Conservation (phyloP, 2,113 vertebrate species). For the Bothrops jararaca region DNA sequence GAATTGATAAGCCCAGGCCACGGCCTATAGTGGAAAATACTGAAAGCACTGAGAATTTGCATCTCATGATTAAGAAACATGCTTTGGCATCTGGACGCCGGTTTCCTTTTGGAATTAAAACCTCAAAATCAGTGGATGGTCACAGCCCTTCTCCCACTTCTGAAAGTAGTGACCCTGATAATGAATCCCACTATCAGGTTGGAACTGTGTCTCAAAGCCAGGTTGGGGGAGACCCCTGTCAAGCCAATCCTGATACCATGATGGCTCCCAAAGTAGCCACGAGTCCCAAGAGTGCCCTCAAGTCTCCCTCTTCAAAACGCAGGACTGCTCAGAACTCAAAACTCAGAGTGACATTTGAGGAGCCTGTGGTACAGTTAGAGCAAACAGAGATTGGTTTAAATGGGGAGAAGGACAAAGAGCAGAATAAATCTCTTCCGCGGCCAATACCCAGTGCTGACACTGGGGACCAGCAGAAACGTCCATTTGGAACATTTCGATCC, state of each 20-base stretch:
- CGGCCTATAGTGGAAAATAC: constrained; percentile 83
- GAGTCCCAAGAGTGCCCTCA: constrained; percentile 97
- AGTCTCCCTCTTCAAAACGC: constrained; percentile 93
- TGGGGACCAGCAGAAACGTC: constrained; percentile 77
- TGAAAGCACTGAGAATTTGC: constrained; percentile 75
- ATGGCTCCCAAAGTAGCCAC: constrained; percentile 80
- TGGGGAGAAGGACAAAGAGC: constrained; percentile 79
- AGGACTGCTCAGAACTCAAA: constrained; percentile 92
- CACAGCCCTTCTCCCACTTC: constrained; percentile 87
- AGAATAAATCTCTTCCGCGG: constrained; percentile 56
- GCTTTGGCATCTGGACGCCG: constrained; percentile 75
- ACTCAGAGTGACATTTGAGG: constrained; percentile 95
- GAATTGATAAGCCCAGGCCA: constrained; percentile 81
- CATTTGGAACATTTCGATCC: constrained; percentile 91
- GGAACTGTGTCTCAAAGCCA: constrained; percentile 57
- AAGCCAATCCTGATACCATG: constrained; percentile 49
- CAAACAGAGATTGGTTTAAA: constrained; percentile 72
- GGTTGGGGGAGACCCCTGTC: constrained; percentile 62
- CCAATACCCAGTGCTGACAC: constrained; percentile 51
- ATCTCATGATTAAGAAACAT: constrained; percentile 83
- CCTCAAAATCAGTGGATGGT: constrained; percentile 83
- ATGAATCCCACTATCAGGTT: constrained; percentile 65
- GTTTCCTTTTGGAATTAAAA: constrained; percentile 80
- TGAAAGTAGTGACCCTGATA: constrained; percentile 79
- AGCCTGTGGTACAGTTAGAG: constrained; percentile 88